phyloP scores from a whole-genome alignment of 2,113 vertebrate genomes.

The Aegithalos caudatus region DNA sequence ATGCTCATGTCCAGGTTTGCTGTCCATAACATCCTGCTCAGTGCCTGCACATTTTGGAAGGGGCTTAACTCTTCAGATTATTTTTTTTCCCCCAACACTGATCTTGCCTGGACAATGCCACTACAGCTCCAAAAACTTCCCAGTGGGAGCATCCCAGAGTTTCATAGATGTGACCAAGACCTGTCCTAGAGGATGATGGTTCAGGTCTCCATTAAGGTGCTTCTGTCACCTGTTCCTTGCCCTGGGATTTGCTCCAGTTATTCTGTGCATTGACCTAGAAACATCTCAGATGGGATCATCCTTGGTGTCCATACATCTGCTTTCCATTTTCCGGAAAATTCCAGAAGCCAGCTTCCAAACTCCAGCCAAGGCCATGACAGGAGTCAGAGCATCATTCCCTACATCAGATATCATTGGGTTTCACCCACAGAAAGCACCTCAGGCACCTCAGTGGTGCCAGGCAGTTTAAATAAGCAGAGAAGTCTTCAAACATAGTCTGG shows the following conservation, averaged over 20 bases:
- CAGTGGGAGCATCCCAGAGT: neutral
- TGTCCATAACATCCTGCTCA: neutral
- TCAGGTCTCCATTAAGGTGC: neutral
- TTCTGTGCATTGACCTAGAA: neutral
- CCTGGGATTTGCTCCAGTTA: neutral
- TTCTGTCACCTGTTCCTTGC: neutral
- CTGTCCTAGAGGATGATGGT: neutral
- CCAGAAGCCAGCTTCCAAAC: neutral
- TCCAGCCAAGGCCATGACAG: neutral
- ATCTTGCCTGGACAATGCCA: neutral
- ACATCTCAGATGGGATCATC: neutral
- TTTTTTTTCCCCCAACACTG: neutral
- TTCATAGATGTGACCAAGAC: fast-evolving
- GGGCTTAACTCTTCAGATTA: fast-evolving
- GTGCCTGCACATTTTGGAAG: neutral
- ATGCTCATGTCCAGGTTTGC: neutral
- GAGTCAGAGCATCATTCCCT: neutral
- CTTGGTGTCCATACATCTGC: neutral
- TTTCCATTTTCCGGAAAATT: neutral
- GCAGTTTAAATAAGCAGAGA: neutral
- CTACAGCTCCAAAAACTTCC: neutral
- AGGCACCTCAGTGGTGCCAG: neutral
- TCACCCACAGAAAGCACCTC: neutral
- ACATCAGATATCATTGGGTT: neutral
- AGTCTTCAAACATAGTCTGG: neutral